A percentile compares a stretch with the other conserved stretches of the same genome.
These are phyloP conservation scores for Pseudomyrmex flavicornis DNA, from an alignment of 1,140 invertebrate genomes.

Conservation along the genomic window DNA sequence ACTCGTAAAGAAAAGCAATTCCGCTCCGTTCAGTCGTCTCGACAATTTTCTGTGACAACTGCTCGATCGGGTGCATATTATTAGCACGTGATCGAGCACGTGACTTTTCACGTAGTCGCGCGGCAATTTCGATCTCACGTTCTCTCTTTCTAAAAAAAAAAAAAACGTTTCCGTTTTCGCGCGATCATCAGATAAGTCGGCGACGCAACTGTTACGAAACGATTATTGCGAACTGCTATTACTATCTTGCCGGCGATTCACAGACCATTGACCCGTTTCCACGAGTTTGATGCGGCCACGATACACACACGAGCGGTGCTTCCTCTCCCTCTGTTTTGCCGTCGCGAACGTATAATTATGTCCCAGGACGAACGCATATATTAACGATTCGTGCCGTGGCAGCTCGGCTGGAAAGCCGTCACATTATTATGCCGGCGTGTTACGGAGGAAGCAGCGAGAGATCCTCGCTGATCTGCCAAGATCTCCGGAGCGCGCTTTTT, in stretches of 20 bases:
- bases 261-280: conserved; percentile 57
- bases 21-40: neutral
- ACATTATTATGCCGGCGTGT: conserved; percentile 17
- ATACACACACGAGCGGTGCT: conserved; percentile 4
- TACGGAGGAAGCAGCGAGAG: neutral
- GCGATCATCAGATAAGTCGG: conserved; percentile 34
- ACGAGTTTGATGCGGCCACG: conserved; percentile 26
- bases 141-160: neutral
- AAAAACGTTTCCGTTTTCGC: conserved; percentile 45
- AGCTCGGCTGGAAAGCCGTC: conserved; percentile 30
- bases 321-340: conserved; percentile 37
- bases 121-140: conserved; percentile 24
- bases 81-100: neutral
- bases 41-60: conserved; percentile 20
- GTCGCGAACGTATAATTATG: conserved; percentile 44
- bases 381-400: conserved; percentile 30
- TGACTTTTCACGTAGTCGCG: neutral
- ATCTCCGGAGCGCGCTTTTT: conserved; percentile 11
- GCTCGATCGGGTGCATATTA: neutral
- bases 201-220: conserved; percentile 51
- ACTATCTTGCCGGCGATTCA: conserved; percentile 45
- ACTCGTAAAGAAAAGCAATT: neutral
- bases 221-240: conserved; percentile 31
- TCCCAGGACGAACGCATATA: conserved; percentile 21
- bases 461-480: neutral